These are phyloP conservation scores for Pteronura brasiliensis DNA, from an alignment of 2,113 vertebrate species.

Conservation along the genomic window DNA sequence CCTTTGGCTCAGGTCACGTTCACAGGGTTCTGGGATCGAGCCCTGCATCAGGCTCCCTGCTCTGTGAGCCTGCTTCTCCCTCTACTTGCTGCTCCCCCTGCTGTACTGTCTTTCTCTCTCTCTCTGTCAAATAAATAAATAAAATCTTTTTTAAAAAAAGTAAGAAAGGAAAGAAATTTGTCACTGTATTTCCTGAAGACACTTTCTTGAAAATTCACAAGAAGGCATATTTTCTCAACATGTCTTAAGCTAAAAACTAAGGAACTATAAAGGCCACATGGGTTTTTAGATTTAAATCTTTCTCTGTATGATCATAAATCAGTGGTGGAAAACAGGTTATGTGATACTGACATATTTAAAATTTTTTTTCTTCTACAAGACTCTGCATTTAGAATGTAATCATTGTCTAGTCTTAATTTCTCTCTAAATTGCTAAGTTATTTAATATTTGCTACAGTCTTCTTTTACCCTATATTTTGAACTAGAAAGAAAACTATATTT, in stretches of 20 bases:
- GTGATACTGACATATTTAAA: background rate
- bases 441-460: background rate
- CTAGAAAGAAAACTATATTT: background rate
- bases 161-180: background rate
- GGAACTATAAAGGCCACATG: background rate
- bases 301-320: background rate
- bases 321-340: background rate
- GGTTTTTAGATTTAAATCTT: background rate
- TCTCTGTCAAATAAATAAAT: no score
- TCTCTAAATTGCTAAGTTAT: background rate
- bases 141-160: no score
- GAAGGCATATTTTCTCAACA: background rate
- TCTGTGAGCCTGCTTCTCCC: no score
- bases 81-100: no score
- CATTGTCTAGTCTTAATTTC: background rate
- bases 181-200: background rate
- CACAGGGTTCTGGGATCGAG: no score
- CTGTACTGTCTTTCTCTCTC: no score
- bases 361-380: background rate
- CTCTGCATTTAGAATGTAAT: background rate
- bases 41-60: no score
- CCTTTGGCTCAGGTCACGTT: no score
- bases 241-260: background rate
- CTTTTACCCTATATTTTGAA: background rate
- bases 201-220: background rate